Base-by-base conservation (phyloP, 2,113 vertebrate genomes). In the Leiothrix lutea region DNA sequence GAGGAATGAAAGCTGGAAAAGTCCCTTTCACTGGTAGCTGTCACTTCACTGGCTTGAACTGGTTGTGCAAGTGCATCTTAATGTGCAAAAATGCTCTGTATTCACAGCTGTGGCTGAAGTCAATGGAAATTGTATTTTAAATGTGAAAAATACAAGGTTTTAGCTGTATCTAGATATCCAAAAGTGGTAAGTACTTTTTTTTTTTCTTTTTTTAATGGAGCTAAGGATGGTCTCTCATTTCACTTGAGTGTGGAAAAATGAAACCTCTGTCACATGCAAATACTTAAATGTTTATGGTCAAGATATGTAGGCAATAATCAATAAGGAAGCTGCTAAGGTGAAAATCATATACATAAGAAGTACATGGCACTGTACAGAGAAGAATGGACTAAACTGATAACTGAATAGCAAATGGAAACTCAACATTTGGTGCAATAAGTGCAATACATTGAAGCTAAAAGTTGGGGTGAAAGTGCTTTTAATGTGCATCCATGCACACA, bases 51-150 rank as follows among this genome's bases (percentile, higher is more conserved):
- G 58, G 53, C 71, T 77, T 80, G 12, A 62, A 29, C 45, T 86
- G 26, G 17, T 73, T 73, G 54, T 86, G 20, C 60, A 69, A 86
- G 38, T 66, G 20, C 47, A 78, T 62, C 44, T 77, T 92, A 42
- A 83, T 22, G 29, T 77, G 82, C 33, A 93, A 42, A 91, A 62
- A 31, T 58, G 33, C 67, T 90, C 38, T 88, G 36, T 75, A 40
- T 50, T 94, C 81, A 86, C 58, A 80, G 50, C 81, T 90, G 67
- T 91, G 72, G 66, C 42, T 88, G 42, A 91, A 77, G 23, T 83
- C 0, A 95, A 47, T 82, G 54, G 80, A 90, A 97, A 70, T 58
- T 74, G 14, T 35, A 70, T 66, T 94, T 65, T 67, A 36, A 90
- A 85, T 69, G 7, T 29, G 50, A 19, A n/a, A 56, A 38, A 62